Evolutionary conservation across 2,888 invertebrate genomes (phyloP).

Genomic region (Acanthosepion pharaonis): DNA sequence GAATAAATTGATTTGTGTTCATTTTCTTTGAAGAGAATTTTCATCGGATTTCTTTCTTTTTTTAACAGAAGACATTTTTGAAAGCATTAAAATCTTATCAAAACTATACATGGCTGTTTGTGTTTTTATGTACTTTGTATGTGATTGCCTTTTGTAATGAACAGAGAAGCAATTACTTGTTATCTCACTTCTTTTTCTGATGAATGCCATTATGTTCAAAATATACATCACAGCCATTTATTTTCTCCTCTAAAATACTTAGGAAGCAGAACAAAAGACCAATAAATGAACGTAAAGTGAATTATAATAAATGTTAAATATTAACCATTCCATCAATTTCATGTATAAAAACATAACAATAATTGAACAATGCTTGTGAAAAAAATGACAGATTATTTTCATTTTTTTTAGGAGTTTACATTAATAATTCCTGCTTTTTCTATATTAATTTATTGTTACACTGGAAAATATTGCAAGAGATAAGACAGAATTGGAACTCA

Average conservation of each 20-base stretch:
- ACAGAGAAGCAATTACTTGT: neutral
- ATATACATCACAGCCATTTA: neutral
- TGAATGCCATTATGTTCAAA: neutral
- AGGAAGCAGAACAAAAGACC: neutral
- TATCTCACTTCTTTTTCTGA: neutral
- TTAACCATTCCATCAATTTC: neutral
- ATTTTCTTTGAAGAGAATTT: no score
- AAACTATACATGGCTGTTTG: neutral
- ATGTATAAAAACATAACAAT: neutral
- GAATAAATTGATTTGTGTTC: no score
- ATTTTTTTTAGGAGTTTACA: neutral
- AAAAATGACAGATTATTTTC: neutral
- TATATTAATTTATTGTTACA: neutral
- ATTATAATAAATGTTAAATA: neutral
- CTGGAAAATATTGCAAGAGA: no score
- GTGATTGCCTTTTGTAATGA: neutral
- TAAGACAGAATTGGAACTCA: no score
- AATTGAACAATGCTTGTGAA: neutral
- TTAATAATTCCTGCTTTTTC: neutral
- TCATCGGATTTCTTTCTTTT: neutral
- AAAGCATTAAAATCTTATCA: neutral
- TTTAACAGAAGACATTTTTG: neutral
- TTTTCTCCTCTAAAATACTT: neutral
- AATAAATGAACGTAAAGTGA: neutral
- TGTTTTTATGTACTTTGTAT: neutral